Evolutionary conservation across 2,888 invertebrate species (phyloP).

Genomic region (Thalpophila matura): DNA sequence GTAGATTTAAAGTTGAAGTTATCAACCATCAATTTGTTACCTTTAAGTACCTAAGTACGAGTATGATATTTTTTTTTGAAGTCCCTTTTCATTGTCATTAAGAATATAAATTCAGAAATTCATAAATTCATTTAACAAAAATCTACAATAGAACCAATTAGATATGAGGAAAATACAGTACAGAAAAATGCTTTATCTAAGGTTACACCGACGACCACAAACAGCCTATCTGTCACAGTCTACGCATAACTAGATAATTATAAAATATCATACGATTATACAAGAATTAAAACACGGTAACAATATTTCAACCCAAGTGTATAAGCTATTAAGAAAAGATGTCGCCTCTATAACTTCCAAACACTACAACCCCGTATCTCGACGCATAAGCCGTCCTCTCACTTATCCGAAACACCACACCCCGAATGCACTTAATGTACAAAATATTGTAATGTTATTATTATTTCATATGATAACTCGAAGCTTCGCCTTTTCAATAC

Average conservation of each 20-base stretch:
- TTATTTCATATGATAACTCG: constrained; percentile 85
- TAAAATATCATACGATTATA: constrained; percentile 3
- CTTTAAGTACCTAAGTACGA: too few relatives aligned
- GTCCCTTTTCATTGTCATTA: background rate
- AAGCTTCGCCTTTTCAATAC: constrained; percentile 75
- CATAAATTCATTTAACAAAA: too few relatives aligned
- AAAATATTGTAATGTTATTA: constrained; percentile 90
- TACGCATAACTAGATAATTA: constrained; percentile 5
- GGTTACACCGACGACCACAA: background rate
- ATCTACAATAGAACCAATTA: background rate
- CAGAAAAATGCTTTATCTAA: background rate
- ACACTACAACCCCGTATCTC: constrained; percentile 72
- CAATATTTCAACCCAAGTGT: constrained; percentile 24
- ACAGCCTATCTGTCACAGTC: too few relatives aligned
- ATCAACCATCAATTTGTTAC: too few relatives aligned
- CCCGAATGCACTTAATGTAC: constrained; percentile 87
- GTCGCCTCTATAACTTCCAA: constrained; percentile 64
- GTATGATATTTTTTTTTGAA: too few relatives aligned
- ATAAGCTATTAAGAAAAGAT: constrained; percentile 23
- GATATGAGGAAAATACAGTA: background rate
- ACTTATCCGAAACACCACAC: constrained; percentile 83
- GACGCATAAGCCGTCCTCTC: constrained; percentile 77
- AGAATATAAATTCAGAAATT: background rate
- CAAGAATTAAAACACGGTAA: constrained; percentile 15
- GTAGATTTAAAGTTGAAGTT: background rate